These are phyloP conservation scores for Benitochromis conjunctus DNA, from an alignment of 2,113 vertebrate species.

Conservation along the genomic window DNA sequence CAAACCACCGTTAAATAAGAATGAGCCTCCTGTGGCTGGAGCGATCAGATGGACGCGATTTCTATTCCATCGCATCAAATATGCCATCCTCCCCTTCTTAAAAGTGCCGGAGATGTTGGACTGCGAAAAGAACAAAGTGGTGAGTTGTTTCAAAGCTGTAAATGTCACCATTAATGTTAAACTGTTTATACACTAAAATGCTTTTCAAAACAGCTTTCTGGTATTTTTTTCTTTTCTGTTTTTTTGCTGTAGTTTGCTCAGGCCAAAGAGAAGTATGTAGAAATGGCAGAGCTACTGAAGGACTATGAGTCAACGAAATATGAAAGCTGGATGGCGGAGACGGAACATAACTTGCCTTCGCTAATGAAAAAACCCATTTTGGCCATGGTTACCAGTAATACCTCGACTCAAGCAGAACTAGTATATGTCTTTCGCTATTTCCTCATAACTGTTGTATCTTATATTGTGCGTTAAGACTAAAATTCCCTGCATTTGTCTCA, in stretches of 20 bases:
- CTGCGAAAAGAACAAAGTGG: constrained; percentile 72
- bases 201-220: neutral
- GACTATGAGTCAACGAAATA: constrained; percentile 80
- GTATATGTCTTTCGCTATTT: constrained; percentile 30
- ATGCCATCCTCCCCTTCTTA: constrained; percentile 79
- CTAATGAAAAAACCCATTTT: constrained; percentile 82
- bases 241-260: constrained; percentile 45
- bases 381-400: constrained; percentile 5
- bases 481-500: neutral
- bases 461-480: neutral
- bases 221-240: neutral
- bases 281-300: constrained; percentile 74
- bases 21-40: constrained; percentile 85
- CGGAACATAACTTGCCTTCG: constrained; percentile 62
- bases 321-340: constrained; percentile 68
- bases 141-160: constrained; percentile 31
- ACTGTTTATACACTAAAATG: neutral
- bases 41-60: constrained; percentile 84
- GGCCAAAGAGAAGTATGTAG: constrained; percentile 80
- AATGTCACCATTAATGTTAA: neutral
- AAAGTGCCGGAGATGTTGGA: constrained; percentile 77
- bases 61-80: constrained; percentile 79
- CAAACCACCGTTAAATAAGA: constrained; percentile 78
- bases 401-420: neutral
- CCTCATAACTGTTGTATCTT: neutral